phyloP scores from a whole-genome alignment of 2,797 vertebrate species.

The Protonibea diacanthus region DNA sequence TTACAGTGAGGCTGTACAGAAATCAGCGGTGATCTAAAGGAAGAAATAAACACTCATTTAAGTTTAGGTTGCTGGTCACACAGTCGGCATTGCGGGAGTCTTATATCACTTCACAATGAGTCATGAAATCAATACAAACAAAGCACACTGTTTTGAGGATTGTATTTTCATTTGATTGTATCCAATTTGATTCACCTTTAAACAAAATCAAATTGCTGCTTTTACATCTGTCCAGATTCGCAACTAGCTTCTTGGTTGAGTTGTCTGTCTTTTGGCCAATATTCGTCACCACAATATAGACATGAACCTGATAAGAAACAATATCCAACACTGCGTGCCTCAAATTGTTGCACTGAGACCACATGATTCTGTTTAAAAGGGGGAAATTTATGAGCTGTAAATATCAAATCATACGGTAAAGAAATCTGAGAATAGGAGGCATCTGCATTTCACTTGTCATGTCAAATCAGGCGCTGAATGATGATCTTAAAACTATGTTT shows the following conservation, averaged over 20 bases:
- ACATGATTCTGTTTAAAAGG: slow-evolving; percentile 63
- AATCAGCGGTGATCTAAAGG: slow-evolving; percentile 72
- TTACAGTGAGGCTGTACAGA: slow-evolving; percentile 67
- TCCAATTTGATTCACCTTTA: slow-evolving; percentile 74
- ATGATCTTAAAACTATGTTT: slow-evolving; percentile 47
- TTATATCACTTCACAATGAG: slow-evolving; percentile 68
- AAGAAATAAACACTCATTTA: slow-evolving; percentile 78
- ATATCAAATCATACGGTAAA: slow-evolving; percentile 73
- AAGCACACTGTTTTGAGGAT: slow-evolving; percentile 52
- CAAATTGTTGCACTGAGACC: slow-evolving; percentile 45
- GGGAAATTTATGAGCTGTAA: slow-evolving; percentile 69
- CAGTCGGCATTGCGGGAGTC: slow-evolving; percentile 39
- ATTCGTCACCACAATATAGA: slow-evolving; percentile 39
- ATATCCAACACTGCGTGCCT: slow-evolving; percentile 43
- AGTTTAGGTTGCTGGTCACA: slow-evolving; percentile 61
- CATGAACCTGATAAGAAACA: slow-evolving; percentile 60
- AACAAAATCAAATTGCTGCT: slow-evolving; percentile 73
- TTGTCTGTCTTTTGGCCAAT: slow-evolving; percentile 38
- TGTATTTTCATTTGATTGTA: slow-evolving; percentile 67
- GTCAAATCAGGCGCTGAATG: slow-evolving; percentile 60
- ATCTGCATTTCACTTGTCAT: slow-evolving; percentile 68
- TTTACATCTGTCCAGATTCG: slow-evolving; percentile 59
- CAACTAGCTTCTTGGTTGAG: slow-evolving; percentile 37
- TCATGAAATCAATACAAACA: slow-evolving; percentile 76
- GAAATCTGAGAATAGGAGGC: slow-evolving; percentile 63